These are phyloP conservation scores for Pollenia angustigena DNA, from an alignment of 2,888 invertebrate species.

Conservation along the genomic window DNA sequence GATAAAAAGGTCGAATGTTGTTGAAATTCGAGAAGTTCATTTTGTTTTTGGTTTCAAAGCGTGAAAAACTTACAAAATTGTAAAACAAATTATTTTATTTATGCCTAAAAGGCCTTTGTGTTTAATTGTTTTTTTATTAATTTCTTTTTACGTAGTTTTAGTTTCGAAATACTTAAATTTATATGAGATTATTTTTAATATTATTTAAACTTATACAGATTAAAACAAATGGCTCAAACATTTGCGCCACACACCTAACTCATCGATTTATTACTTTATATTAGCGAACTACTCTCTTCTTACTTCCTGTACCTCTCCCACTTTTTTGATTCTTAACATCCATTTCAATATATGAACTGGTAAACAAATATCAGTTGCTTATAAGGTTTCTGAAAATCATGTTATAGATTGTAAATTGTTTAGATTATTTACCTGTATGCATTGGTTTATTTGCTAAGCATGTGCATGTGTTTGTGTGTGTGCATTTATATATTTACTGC, in stretches of 20 bases:
- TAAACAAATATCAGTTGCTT: constrained; percentile 60
- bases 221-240: constrained; percentile 2
- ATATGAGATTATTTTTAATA: constrained; percentile 53
- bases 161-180: constrained; percentile 61
- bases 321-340: background rate
- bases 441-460: constrained; percentile 1
- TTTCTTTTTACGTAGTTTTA: background rate
- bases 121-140: background rate
- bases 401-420: constrained; percentile 69
- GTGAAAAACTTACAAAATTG: constrained; percentile 2
- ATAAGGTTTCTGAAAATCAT: constrained; percentile 60
- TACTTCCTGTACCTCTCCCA: background rate
- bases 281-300: background rate
- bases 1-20: background rate
- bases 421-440: constrained; percentile 58
- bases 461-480: background rate
- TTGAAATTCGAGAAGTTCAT: too few species aligned
- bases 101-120: constrained; percentile 56
- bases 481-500: constrained; percentile 4
- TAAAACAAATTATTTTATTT: constrained; percentile 39
- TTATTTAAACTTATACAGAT: constrained; percentile 6
- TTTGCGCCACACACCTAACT: too few species aligned
- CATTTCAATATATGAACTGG: background rate
- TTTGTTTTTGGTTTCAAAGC: background rate
- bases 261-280: too few species aligned